These are phyloP conservation scores for Lagria hirta DNA, from an alignment of 2,888 invertebrate genomes.

Conservation along the genomic window DNA sequence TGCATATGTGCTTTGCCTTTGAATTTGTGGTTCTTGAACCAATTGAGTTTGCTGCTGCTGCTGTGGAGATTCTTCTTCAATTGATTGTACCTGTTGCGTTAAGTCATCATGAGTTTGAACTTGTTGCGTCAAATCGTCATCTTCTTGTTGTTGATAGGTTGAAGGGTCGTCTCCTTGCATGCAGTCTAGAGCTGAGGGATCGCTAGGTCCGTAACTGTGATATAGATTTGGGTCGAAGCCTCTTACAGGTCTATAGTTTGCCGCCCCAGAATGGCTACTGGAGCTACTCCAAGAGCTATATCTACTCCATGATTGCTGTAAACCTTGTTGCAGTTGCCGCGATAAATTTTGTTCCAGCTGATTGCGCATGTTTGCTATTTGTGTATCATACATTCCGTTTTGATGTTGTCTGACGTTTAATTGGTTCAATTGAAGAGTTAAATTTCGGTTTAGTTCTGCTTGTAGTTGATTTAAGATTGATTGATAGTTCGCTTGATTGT, in stretches of 20 bases:
- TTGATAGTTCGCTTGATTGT: conserved; percentile 36
- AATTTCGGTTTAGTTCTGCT: conserved; percentile 48
- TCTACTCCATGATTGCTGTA: conserved; percentile 42
- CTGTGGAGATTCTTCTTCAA: not conserved
- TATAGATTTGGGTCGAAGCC: conserved; percentile 23
- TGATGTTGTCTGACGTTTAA: conserved; percentile 32
- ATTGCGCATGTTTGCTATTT: conserved; percentile 41
- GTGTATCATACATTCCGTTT: conserved; percentile 33
- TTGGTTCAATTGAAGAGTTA: conserved; percentile 45
- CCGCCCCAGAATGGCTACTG: conserved; percentile 29
- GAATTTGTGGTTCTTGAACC: too few species aligned
- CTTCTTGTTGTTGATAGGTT: conserved; percentile 28
- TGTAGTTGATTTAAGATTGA: conserved; percentile 41
- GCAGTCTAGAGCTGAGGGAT: conserved; percentile 14
- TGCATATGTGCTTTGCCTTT: too few species aligned
- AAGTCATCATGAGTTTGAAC: conserved; percentile 30
- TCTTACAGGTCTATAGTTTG: conserved; percentile 36
- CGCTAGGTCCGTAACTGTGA: conserved; percentile 2
- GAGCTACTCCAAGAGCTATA: conserved; percentile 40
- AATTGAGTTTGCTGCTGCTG: not conserved
- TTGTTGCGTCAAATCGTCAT: conserved; percentile 35
- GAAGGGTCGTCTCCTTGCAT: conserved; percentile 26
- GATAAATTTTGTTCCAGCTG: conserved; percentile 46
- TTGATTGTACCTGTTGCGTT: conserved; percentile 18
- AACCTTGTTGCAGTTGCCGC: conserved; percentile 47